Evolutionary conservation across 2,888 invertebrate genomes (phyloP).

Genomic region (Silvanus unidentatus): DNA sequence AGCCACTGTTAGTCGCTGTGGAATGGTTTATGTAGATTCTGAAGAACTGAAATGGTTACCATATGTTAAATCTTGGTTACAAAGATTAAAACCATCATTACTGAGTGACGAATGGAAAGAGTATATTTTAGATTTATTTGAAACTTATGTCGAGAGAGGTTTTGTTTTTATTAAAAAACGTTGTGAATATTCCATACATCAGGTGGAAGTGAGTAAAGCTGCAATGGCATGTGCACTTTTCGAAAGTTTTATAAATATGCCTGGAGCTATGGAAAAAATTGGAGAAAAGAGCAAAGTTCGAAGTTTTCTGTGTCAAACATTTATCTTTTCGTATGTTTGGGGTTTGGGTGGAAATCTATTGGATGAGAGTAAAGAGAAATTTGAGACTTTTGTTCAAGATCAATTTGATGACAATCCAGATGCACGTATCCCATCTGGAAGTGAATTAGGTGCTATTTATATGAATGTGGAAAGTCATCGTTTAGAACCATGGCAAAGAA

Average conservation of each 20-base stretch:
- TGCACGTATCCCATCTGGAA: conserved; percentile 64
- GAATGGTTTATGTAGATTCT: conserved; percentile 89
- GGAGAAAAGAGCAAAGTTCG: conserved; percentile 58
- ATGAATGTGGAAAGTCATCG: conserved; percentile 64
- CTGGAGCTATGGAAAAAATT: conserved; percentile 46
- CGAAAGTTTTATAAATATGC: conserved; percentile 61
- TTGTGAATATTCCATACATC: conserved; percentile 67
- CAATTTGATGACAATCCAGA: conserved; percentile 67
- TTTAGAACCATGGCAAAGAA: conserved; percentile 73
- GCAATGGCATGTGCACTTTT: conserved; percentile 68
- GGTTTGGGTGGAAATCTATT: conserved; percentile 77
- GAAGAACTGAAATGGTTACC: conserved; percentile 78
- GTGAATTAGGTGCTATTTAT: conserved; percentile 70
- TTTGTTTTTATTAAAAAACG: conserved; percentile 61
- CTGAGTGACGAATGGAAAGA: conserved; percentile 55
- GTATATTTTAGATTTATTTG: conserved; percentile 62
- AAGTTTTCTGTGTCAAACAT: conserved; percentile 66
- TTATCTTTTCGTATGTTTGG: conserved; percentile 80
- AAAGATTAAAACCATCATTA: conserved; percentile 49
- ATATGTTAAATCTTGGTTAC: conserved; percentile 71
- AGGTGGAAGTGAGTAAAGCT: conserved; percentile 74
- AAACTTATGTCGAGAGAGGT: conserved; percentile 59
- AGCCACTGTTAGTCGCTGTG: conserved; percentile 77
- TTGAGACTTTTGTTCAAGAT: conserved; percentile 63
- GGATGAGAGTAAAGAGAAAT: conserved; percentile 61